phyloP scores from a whole-genome alignment of 1,140 invertebrate species.

The Heliconius melpomene region DNA sequence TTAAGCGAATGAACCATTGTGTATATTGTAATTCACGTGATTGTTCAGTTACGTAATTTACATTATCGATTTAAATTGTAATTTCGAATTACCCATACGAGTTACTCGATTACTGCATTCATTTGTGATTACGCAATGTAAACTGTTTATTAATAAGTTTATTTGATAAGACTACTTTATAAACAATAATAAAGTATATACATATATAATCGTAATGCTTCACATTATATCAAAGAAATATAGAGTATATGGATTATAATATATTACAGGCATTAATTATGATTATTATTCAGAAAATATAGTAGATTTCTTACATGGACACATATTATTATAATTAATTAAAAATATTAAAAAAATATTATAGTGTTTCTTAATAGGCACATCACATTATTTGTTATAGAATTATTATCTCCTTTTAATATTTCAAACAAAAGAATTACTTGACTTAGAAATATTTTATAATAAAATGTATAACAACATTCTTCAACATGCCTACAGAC shows the following conservation, averaged over 20 bases:
- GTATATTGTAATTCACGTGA: slow-evolving; percentile 26
- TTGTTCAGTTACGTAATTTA: slow-evolving; percentile 32
- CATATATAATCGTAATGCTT: neutral
- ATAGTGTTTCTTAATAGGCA: no score
- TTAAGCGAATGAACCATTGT: slow-evolving; percentile 37
- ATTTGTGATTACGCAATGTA: neutral
- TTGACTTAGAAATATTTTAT: neutral
- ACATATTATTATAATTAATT: no score
- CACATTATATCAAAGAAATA: no score
- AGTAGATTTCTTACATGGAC: no score
- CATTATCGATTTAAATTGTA: slow-evolving; percentile 29
- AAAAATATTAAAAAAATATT: no score
- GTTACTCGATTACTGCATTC: neutral
- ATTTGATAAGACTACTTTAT: neutral
- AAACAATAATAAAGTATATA: neutral
- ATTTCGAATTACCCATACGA: neutral
- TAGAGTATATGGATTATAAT: no score
- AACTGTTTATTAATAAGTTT: neutral
- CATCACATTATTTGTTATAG: no score
- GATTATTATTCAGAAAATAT: no score
- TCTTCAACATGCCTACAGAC: neutral
- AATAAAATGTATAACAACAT: slow-evolving; percentile 1
- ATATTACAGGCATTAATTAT: neutral
- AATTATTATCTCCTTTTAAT: no score
- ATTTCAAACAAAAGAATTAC: neutral